Evolutionary conservation across 2,888 invertebrate genomes (phyloP), one percentile per base, ranked within the genome.

Genomic region (Oscheius myriophilus): DNA sequence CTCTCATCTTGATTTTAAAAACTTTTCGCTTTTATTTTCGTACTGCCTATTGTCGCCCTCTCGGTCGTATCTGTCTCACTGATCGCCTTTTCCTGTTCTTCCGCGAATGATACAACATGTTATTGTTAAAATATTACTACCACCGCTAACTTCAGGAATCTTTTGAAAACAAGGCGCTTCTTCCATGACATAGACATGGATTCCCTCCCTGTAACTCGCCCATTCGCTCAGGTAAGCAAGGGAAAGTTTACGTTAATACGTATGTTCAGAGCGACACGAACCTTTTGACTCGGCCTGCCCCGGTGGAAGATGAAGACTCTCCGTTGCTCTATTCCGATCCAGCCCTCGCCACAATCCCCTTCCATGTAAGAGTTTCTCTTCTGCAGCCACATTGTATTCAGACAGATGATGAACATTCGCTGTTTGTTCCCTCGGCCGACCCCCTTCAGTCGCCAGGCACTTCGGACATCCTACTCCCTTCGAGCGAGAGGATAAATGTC

Each of bases 321-420:
- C 70, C 72, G 7, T 18, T 77, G 39, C 75, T 77, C 9, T 77
- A 77, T 43, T 77, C 77, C 11, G 67, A 72, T 51, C 77, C 77
- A 1, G 70, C 70, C 26, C 59, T 76, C 25, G 43, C 39, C 12
- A 70, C n/a, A 3, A 26, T 11, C 26, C 55, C 55, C 2, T 21
- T 53, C 14, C 26, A 14, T 18, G 21, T 33, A 33, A 33, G 21
- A 21, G 21, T 4, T 12, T 16, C 46, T 4, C n/a, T 11, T 46
- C 4, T 18, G 46, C 6, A 18, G 6, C 16, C 16, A 46, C 16
- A 46, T 7, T 46, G 18, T 12, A 46, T 41, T 16, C 55, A 39
- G 39, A 33, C 25, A 33, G 21, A 26, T 9, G 41, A n/a, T 2
- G 58, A 58, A 25, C 21, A 16, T n/a, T 43, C 43, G n/a, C 58